Evolutionary conservation across 1,140 invertebrate genomes (phyloP), one percentile per base, ranked within the genome.

Genomic region (Drosophila nigrodunni): DNA sequence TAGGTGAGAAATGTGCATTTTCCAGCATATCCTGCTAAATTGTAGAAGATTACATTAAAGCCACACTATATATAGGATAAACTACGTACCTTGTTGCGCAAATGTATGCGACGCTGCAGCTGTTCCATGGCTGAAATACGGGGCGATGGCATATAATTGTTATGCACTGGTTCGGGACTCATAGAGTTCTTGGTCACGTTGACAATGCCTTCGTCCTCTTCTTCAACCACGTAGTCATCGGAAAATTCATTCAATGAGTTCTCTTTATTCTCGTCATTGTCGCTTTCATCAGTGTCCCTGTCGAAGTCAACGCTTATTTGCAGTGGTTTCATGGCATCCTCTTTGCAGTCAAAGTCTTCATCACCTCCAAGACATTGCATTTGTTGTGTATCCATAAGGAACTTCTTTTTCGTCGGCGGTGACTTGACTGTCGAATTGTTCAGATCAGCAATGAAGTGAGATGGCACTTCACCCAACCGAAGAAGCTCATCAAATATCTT

Each of bases 391-490:
- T 43, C 4, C 62, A 55, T 55, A 0, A 62, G 0, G 9, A 18
- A 73, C 9, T 62, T 71, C 35, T 69, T 86, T 21, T 86, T 86
- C 0, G 55, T 7, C 2, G 78, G 78, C 13, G 82, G 82, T n/a
- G 71, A 61, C 8, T 58, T 47, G 1, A 34, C 41, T 6, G 70
- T 72, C 2, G 67, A 72, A 60, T 57, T 39, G 4, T 43, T 58
- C 5, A 57, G 5, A 4, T 52, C n/a, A 21, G 3, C 7, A 18
- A 18, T 5, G 7, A 0, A 2, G 2, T 2, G 21, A 2, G n/a
- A 2, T 25, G 10, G 37, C 4, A 9, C 10, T 8, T 55, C 7
- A 7, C 43, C 62, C 9, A 87, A 49, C 7, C 62, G 30, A 0
- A 47, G n/a, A 5, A 87, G 43, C 25, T 86, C 71, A 8, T 77